These are phyloP conservation scores for Gari tellinella DNA, from an alignment of 2,888 invertebrate species.

Conservation along the genomic window DNA sequence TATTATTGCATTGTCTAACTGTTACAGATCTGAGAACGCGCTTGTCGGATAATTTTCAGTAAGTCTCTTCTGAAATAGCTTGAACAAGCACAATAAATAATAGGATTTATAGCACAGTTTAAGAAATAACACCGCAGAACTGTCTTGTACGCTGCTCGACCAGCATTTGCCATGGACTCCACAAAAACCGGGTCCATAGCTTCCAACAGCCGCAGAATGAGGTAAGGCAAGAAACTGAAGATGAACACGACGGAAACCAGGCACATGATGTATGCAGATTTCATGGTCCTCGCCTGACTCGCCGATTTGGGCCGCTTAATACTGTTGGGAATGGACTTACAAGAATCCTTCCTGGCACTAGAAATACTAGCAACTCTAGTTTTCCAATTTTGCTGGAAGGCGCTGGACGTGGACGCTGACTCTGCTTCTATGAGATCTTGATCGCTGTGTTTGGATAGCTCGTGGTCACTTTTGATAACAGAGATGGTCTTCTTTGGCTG, in stretches of 20 bases:
- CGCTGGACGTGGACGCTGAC: too few species aligned
- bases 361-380: too few species aligned
- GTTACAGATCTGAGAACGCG: too few species aligned
- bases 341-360: too few species aligned
- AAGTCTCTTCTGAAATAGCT: constrained; percentile 53
- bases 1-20: too few species aligned
- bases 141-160: constrained; percentile 55
- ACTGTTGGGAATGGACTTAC: too few species aligned
- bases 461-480: too few species aligned
- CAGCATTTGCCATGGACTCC: constrained; percentile 40
- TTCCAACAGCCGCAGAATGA: constrained; percentile 50
- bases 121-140: constrained; percentile 65
- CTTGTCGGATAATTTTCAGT: constrained; percentile 16
- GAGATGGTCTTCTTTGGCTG: constrained; percentile 16
- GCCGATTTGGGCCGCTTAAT: not conserved
- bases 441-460: too few species aligned
- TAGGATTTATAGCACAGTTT: constrained; percentile 69
- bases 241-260: constrained; percentile 63
- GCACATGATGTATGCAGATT: constrained; percentile 66
- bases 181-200: constrained; percentile 51
- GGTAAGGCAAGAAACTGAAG: constrained; percentile 59
- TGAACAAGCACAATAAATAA: constrained; percentile 71
- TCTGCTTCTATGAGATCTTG: too few species aligned
- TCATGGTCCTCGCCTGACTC: not conserved
- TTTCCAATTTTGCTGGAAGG: too few species aligned